Evolutionary conservation across 2,888 invertebrate species (phyloP), one percentile per base, ranked within the genome.

Genomic region (Dexiosoma caninum): DNA sequence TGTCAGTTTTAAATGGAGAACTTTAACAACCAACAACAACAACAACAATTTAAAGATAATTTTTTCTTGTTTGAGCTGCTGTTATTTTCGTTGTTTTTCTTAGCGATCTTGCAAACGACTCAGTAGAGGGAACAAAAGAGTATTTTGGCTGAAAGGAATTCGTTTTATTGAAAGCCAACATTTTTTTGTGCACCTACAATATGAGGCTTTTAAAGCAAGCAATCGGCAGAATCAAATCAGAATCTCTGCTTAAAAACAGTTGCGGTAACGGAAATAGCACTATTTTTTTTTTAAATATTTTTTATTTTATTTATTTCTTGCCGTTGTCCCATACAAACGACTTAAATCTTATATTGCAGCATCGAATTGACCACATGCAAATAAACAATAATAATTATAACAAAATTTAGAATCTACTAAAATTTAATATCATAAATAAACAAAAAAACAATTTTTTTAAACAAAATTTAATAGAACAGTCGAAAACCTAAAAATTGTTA

Each of bases 1-100:
- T 81, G 76, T 72, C 76, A 77, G 62, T 72, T 66, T 77, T 51
- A 77, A 72, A 70, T 72, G 76, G 55, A 74, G 77, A 77, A 67
- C 75, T 71, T 57, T 35, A 57, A 69, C 19, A 53, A 35, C 57
- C 57, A 60, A 30, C 66, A 55, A 64, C 64, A 69, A n/a, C 44
- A 35, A 49, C 57, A 60, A 30, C 66, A 55, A 64, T 57, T 14
- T 72, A 49, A 71, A 76, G 70, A 62, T 69, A 55, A 66, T 6
- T 30, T 72, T 69, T 77, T 70, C 42, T 75, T 51, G 49, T 62
- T 46, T 32, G 44, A 40, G 53, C 40, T 69, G 19, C 30, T 69
- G 44, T 7, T 23, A 23, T 60, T 60, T 37, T 32, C 35, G 5
- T 8, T 5, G n/a, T 51, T 60, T 60, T 37, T 32, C 35, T 5